Conservation (phyloP, 92 coral and sea anemone genomes). For the Palythoa grandis region DNA sequence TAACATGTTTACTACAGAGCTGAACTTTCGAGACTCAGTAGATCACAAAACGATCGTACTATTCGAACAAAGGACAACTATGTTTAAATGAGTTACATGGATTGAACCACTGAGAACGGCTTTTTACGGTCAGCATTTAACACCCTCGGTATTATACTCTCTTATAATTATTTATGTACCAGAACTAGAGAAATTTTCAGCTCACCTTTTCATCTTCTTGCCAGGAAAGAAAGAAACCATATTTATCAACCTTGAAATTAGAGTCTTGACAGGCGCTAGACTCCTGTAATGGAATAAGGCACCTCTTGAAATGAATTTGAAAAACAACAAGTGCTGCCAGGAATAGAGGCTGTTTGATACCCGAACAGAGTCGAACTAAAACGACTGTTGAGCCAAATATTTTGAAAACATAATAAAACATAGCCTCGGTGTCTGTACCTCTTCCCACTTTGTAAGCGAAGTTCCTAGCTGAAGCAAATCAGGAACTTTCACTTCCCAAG, state of each 20-base stretch:
- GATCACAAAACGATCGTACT: not conserved
- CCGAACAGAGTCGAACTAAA: not conserved
- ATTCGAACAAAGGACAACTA: not conserved
- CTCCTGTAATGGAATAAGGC: slow-evolving; percentile 71
- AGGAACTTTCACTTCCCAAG: slow-evolving; percentile 92
- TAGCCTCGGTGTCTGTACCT: slow-evolving; percentile 65
- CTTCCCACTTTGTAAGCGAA: slow-evolving; percentile 89
- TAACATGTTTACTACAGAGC: slow-evolving; percentile 8
- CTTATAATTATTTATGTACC: not conserved
- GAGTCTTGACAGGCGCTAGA: slow-evolving; percentile 64
- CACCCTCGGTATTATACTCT: too few species aligned
- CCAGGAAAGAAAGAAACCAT: slow-evolving; percentile 95
- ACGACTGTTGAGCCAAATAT: slow-evolving; percentile 14
- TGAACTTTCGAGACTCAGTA: not conserved
- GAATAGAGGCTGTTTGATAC: not conserved
- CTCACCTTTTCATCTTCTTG: slow-evolving; percentile 90
- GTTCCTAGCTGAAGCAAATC: slow-evolving; percentile 82
- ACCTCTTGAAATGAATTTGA: slow-evolving; percentile 2
- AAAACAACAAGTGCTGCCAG: slow-evolving; percentile 18
- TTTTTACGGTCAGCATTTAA: too few species aligned
- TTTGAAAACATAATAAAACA: not conserved
- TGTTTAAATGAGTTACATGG: not conserved
- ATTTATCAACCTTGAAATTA: slow-evolving; percentile 80
- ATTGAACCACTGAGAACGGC: not conserved
- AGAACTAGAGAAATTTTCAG: not conserved